phyloP scores from a whole-genome alignment of 1,140 invertebrate species.

The Coelopa frigida region DNA sequence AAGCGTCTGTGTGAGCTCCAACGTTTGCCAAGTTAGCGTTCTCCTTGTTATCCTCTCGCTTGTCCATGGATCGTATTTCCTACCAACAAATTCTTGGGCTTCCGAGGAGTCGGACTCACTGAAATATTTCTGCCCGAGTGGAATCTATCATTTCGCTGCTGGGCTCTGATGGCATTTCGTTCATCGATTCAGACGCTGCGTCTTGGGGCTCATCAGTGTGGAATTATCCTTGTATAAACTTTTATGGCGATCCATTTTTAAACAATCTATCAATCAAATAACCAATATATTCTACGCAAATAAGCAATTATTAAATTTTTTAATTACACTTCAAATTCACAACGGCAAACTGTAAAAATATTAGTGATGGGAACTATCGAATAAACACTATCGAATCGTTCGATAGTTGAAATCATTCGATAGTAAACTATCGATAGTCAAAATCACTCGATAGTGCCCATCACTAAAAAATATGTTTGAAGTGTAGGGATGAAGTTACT shows the following conservation, averaged over 20 bases:
- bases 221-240: constrained; percentile 9
- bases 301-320: no score
- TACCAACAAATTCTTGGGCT: constrained; percentile 4
- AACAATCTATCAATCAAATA: no score
- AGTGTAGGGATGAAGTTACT: no score
- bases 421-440: no score
- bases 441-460: no score
- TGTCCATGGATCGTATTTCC: neutral
- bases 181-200: constrained; percentile 2
- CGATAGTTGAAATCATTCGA: no score
- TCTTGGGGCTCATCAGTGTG: neutral
- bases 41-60: neutral
- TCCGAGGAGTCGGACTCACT: constrained; percentile 5
- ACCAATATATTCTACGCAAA: no score
- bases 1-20: neutral
- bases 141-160: constrained; percentile 6
- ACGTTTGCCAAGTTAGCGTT: neutral
- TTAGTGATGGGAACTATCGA: no score
- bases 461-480: no score
- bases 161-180: constrained; percentile 9
- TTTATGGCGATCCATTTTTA: constrained; percentile 8
- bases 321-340: no score
- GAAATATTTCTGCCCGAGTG: constrained; percentile 5
- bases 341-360: no score
- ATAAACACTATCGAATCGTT: no score